A percentile compares a stretch with the other conserved stretches of the same genome.
Conservation (phyloP, 1,140 invertebrate species). For the Nylanderia fulva region DNA sequence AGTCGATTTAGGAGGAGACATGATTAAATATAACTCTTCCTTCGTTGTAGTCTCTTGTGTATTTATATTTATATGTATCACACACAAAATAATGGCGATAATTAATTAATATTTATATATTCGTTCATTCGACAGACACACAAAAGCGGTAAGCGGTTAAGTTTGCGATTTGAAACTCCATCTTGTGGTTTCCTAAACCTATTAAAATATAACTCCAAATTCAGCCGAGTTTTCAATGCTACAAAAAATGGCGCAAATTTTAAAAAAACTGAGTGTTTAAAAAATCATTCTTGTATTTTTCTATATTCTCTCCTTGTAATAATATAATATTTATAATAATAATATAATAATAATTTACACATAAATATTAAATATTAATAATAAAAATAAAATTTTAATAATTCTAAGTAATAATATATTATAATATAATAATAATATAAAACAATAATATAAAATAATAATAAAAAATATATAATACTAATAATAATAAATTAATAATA, state of each 20-base stretch:
- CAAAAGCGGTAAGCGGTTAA: background rate
- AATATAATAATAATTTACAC: no score
- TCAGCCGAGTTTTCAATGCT: background rate
- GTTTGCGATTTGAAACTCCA: background rate
- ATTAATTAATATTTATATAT: conserved; percentile 55
- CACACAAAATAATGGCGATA: conserved; percentile 23
- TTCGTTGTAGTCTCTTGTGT: background rate
- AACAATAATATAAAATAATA: no score
- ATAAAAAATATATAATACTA: no score
- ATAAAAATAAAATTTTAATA: no score
- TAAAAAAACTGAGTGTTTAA: no score
- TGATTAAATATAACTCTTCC: background rate
- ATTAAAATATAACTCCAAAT: background rate
- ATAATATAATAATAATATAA: no score
- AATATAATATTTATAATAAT: no score
- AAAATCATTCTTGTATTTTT: background rate
- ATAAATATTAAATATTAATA: no score
- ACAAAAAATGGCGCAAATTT: background rate
- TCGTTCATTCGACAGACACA: background rate
- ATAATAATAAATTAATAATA: no score
- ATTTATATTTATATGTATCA: background rate
- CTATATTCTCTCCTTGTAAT: no score
- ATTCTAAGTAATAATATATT: no score
- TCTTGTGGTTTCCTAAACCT: background rate
- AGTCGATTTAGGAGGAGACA: conserved; percentile 37